Base-by-base conservation (phyloP, 2,888 invertebrate genomes). In the Amphiduros pacificus region DNA sequence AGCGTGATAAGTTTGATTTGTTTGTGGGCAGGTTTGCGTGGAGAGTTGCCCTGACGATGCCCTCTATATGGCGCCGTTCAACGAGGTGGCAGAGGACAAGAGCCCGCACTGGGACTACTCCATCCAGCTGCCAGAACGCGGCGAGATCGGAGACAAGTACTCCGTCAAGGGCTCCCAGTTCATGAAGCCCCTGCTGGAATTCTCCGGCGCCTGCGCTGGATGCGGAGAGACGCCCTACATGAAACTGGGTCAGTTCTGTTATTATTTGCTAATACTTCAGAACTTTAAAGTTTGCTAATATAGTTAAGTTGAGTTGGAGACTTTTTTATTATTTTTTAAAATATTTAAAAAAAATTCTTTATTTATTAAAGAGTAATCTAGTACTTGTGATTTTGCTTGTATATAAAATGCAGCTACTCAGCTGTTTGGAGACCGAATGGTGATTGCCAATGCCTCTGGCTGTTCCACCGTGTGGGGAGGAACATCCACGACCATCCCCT, bases 61-160 rank as follows among this genome's bases (percentile, higher is more conserved):
- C 29, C 57, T 69, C 1, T 69, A 66, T 61, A 69, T 69, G 69
- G 69, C 68, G 4, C 68, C 69, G 11, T 69, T 69, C 64, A 65
- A 68, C 36, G 65, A 67, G 52, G 67, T 67, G n/a, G 65, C 63
- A 2, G 67, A 67, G 52, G 56, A 63, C 27, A 54, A 61, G 20
- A 50, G 54, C 11, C 67, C 67, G 5, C 65, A 67, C 63, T 67
- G 67, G 67, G 67, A 67, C 57, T 67, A 67, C 55, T 55, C 67
- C 58, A 63, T 66, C 55, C 52, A 29, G 11, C 60, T 67, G 36
- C 63, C 63, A 0, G 67, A 67, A 41, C 56, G 63, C n/a, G 52
- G 44, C 32, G 61, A 62, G 31, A 58, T 67, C 17, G 67, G 65
- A 4, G 67, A 67, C 54, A 67, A 67, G 55, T 67, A 65, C 60